These are phyloP conservation scores for Stomorhina lunata DNA, from an alignment of 2,888 invertebrate species.

Conservation along the genomic window DNA sequence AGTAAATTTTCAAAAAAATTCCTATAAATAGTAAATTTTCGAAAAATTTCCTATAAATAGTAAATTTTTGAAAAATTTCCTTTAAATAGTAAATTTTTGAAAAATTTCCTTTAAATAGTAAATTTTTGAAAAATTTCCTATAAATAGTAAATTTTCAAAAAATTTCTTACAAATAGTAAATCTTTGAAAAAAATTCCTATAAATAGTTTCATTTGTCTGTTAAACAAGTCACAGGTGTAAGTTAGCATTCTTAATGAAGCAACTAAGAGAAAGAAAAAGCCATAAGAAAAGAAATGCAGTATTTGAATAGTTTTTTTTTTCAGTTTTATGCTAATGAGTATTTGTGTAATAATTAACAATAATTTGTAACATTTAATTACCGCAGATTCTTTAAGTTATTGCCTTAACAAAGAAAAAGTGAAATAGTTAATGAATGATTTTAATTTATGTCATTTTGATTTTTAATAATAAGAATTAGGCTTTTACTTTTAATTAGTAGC, in stretches of 20 bases:
- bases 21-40: too few species aligned
- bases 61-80: too few species aligned
- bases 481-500: neutral
- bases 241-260: neutral
- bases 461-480: neutral
- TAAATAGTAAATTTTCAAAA: too few species aligned
- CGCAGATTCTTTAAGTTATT: neutral
- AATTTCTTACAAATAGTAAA: too few species aligned
- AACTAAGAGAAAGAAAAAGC: neutral
- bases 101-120: too few species aligned
- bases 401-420: neutral
- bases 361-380: slow-evolving; percentile 35
- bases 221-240: neutral
- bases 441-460: neutral
- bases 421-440: neutral
- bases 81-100: too few species aligned
- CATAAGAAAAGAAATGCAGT: neutral
- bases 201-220: neutral
- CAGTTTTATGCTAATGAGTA: neutral
- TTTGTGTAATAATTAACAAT: slow-evolving; percentile 30
- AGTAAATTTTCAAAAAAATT: too few species aligned
- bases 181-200: too few species aligned
- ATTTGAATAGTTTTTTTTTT: neutral
- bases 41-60: too few species aligned
- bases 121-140: too few species aligned